phyloP scores from a whole-genome alignment of 2,113 vertebrate species.

The Mustela lutreola region DNA sequence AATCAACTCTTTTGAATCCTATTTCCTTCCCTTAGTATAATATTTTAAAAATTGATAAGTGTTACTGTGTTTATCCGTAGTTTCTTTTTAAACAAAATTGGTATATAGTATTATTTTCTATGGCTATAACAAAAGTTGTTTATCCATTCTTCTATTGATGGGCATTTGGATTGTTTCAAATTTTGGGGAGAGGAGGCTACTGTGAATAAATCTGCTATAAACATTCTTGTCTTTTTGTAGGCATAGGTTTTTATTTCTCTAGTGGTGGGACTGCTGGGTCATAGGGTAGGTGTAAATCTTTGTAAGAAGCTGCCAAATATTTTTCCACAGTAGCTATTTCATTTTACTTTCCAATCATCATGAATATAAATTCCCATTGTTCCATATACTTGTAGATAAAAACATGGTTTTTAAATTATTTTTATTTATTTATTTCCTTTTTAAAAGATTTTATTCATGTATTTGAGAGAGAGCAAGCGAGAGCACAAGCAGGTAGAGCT shows the following conservation, averaged over 20 bases:
- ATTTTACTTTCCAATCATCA: neutral
- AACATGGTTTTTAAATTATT: neutral
- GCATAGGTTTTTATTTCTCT: neutral
- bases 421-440: neutral
- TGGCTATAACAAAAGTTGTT: neutral
- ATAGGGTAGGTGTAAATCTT: neutral
- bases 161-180: neutral
- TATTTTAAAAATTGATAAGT: neutral
- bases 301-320: neutral
- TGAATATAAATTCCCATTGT: neutral
- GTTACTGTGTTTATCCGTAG: neutral
- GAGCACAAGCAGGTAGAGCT: neutral
- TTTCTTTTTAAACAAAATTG: neutral
- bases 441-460: neutral
- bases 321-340: neutral
- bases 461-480: neutral
- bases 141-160: neutral
- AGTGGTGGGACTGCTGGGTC: neutral
- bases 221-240: neutral
- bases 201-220: slow-evolving; percentile 7
- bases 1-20: neutral
- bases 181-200: neutral
- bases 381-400: neutral
- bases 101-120: neutral
- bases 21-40: neutral